Evolutionary conservation across 2,888 invertebrate species (phyloP).

Genomic region (Calameuta filiformis): DNA sequence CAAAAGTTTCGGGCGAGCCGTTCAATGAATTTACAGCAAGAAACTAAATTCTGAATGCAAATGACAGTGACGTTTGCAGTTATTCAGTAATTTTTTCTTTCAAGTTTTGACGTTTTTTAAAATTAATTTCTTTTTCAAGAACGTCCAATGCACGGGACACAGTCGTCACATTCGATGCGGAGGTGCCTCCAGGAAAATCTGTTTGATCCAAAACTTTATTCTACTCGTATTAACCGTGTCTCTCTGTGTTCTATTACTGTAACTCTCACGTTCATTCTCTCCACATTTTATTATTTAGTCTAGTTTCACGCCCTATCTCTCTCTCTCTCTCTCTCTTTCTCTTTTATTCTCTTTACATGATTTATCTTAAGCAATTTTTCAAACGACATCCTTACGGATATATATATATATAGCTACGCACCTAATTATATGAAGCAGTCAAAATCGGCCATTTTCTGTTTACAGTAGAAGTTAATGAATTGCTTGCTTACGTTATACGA

Average conservation of each 20-base stretch:
- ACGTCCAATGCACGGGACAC: background rate
- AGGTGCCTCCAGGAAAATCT: background rate
- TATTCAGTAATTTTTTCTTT: background rate
- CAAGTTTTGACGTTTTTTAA: background rate
- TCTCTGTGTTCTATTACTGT: no score
- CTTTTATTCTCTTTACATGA: background rate
- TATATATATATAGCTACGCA: background rate
- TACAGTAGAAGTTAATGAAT: background rate
- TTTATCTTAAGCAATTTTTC: background rate
- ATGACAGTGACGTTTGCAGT: background rate
- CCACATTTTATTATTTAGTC: background rate
- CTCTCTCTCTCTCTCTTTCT: no score
- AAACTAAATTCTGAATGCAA: background rate
- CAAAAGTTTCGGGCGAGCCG: background rate
- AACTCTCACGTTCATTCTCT: background rate
- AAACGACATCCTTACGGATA: background rate
- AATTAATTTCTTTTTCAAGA: background rate
- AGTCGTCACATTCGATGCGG: no score
- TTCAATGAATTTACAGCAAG: no score
- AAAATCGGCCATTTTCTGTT: background rate
- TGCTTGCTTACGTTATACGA: no score
- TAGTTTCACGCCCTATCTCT: background rate
- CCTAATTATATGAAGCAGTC: background rate
- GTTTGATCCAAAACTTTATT: background rate
- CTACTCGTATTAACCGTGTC: background rate